Percentiles rank a stretch among this genome's conserved stretches.
Evolutionary conservation across 2,797 vertebrate genomes (phyloP).

Genomic region (Coendou prehensilis): DNA sequence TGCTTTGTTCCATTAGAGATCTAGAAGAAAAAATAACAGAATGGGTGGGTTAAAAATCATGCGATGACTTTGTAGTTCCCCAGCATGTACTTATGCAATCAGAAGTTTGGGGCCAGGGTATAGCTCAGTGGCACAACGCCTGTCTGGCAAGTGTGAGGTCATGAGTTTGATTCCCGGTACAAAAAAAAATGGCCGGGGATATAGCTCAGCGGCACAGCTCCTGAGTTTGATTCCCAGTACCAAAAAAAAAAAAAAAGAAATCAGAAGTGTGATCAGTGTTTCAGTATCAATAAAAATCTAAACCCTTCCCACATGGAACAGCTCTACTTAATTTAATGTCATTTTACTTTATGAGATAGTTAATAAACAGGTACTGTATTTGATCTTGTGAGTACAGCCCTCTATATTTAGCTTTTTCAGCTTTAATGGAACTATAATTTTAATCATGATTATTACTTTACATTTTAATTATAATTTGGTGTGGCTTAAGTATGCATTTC

Average conservation of each 20-base stretch:
- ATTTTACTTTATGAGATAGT: constrained; percentile 88
- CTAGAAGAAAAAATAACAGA: constrained; percentile 18
- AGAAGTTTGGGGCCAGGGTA: constrained; percentile 38
- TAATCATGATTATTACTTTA: constrained; percentile 92
- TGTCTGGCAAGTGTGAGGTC: too few relatives aligned
- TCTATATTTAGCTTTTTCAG: constrained; percentile 89
- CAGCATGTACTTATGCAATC: constrained; percentile 51
- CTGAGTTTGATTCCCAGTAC: too few relatives aligned
- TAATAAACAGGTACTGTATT: constrained; percentile 91
- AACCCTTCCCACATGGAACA: constrained; percentile 79
- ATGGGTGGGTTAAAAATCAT: background rate
- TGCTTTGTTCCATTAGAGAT: constrained; percentile 64
- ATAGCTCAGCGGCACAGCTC: too few relatives aligned
- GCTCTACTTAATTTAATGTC: constrained; percentile 89
- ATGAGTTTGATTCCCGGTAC: too few relatives aligned
- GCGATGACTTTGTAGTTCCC: constrained; percentile 55
- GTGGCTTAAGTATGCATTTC: constrained; percentile 91
- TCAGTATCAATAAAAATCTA: constrained; percentile 76
- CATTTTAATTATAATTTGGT: constrained; percentile 91
- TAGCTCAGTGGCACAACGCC: too few relatives aligned
- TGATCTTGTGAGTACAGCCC: constrained; percentile 88
- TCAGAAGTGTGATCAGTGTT: constrained; percentile 73
- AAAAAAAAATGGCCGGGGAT: too few relatives aligned
- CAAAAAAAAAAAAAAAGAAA: constrained; percentile 1
- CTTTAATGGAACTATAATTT: constrained; percentile 91